Evolutionary conservation across 2,888 invertebrate genomes (phyloP).

Genomic region (Temnothorax rugatulus): DNA sequence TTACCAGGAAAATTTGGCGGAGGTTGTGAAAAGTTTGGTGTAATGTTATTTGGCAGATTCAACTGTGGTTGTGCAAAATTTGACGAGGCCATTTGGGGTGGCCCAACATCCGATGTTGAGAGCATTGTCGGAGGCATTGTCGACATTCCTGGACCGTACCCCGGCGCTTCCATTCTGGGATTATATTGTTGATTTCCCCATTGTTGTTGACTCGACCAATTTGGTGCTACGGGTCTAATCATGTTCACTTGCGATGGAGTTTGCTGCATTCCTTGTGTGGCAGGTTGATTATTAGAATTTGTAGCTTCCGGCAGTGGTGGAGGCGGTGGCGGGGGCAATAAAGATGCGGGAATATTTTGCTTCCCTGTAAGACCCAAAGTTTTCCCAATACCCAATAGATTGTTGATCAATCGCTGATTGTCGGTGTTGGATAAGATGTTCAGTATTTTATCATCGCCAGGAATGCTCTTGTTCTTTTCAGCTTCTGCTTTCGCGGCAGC

Average conservation of each 20-base stretch:
- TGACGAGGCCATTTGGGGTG: conserved; percentile 69
- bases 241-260: conserved; percentile 9
- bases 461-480: conserved; percentile 82
- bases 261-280: conserved; percentile 20
- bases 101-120: conserved; percentile 59
- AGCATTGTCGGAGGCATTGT: conserved; percentile 65
- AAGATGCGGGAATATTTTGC: conserved; percentile 68
- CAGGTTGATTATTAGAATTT: conserved; percentile 52
- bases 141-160: conserved; percentile 60
- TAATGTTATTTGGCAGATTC: conserved; percentile 66
- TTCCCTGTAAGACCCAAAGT: conserved; percentile 83
- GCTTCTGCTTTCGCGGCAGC: conserved; percentile 77
- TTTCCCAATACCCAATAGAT: conserved; percentile 84
- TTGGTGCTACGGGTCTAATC: conserved; percentile 44
- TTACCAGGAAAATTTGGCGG: conserved; percentile 68
- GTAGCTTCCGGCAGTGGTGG: conserved; percentile 64
- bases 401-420: conserved; percentile 84
- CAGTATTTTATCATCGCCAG: conserved; percentile 84
- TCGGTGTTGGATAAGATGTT: conserved; percentile 84
- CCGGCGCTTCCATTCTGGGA: conserved; percentile 69
- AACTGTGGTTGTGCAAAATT: conserved; percentile 79
- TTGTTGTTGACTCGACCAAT: conserved; percentile 82
- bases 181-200: conserved; percentile 82
- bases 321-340: conserved; percentile 62
- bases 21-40: conserved; percentile 78